A percentile compares a stretch with the other conserved stretches of the same genome.
Conservation (phyloP, 2,888 invertebrate genomes). For the Drosophila merina region DNA sequence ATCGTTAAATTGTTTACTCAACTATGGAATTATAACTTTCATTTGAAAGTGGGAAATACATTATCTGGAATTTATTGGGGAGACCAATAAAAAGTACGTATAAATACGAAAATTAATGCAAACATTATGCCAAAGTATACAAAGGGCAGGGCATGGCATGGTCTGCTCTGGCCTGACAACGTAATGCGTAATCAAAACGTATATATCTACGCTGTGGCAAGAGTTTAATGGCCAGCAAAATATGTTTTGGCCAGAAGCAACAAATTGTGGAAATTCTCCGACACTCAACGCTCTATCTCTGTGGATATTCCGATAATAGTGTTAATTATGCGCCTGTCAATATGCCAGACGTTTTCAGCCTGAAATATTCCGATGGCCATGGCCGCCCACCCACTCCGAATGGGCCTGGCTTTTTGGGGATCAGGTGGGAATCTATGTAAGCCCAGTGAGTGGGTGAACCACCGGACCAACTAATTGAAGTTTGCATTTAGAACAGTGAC, state of each 20-base stretch:
- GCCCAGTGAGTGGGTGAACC: conserved; percentile 22
- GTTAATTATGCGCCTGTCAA: conserved; percentile 77
- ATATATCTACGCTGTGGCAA: conserved; percentile 17
- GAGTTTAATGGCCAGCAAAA: conserved; percentile 49
- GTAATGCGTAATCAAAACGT: neutral
- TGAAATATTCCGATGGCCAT: conserved; percentile 56
- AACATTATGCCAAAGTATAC: conserved; percentile 5
- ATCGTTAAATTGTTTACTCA: conserved; percentile 12
- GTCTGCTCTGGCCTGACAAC: conserved; percentile 22
- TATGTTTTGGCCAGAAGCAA: conserved; percentile 36
- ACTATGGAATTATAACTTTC: conserved; percentile 34
- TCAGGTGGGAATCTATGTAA: conserved; percentile 29
- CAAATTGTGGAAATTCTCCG: conserved; percentile 26
- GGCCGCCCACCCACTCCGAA: neutral
- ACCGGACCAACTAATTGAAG: conserved; percentile 67
- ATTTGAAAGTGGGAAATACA: conserved; percentile 46
- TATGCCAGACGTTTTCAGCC: conserved; percentile 70
- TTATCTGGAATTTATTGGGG: neutral
- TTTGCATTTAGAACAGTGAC: conserved; percentile 64
- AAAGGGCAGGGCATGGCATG: conserved; percentile 11
- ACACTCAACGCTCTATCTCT: conserved; percentile 16
- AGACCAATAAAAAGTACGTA: conserved; percentile 1
- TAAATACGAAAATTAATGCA: conserved; percentile 7
- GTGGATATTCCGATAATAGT: conserved; percentile 70
- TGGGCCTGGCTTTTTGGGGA: conserved; percentile 18